Percentiles rank a stretch among this genome's conserved stretches.
phyloP scores from a whole-genome alignment of 1,140 invertebrate genomes.

The Odontomachus brunneus region DNA sequence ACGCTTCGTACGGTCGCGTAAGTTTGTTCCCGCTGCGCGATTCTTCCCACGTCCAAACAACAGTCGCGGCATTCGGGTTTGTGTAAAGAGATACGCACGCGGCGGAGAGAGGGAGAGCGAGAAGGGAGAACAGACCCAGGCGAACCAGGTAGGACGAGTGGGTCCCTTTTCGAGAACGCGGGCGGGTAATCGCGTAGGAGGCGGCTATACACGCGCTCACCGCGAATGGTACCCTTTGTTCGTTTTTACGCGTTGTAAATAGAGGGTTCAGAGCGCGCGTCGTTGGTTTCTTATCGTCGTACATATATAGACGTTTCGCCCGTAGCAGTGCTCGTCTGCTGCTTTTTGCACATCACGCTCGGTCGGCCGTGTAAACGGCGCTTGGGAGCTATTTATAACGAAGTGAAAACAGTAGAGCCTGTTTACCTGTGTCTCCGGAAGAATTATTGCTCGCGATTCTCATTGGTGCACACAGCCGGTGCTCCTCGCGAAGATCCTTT shows the following conservation, averaged over 20 bases:
- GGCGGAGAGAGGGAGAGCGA: no score
- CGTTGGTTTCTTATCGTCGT: slow-evolving; percentile 6
- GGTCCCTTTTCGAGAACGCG: background rate
- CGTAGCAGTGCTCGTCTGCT: slow-evolving; percentile 1
- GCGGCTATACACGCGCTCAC: background rate
- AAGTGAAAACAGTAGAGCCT: slow-evolving; percentile 13
- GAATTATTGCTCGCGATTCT: slow-evolving; percentile 28
- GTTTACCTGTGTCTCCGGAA: background rate
- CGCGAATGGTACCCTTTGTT: slow-evolving; percentile 8
- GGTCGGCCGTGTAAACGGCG: slow-evolving; percentile 1
- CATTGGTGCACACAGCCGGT: background rate
- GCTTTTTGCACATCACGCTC: background rate
- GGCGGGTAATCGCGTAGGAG: slow-evolving; percentile 10
- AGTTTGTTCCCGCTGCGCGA: background rate
- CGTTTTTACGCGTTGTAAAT: slow-evolving; percentile 4
- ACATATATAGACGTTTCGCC: no score
- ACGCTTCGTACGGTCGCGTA: background rate
- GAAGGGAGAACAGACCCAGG: background rate
- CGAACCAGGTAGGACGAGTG: background rate
- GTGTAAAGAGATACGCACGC: no score
- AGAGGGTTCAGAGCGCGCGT: background rate
- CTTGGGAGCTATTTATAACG: slow-evolving; percentile 4
- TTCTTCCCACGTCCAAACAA: background rate
- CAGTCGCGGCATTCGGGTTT: background rate
- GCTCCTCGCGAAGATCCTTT: background rate